A percentile compares a stretch with the other conserved stretches of the same genome.
phyloP scores from a whole-genome alignment of 2,888 invertebrate species.

The Drosophila picticornis region DNA sequence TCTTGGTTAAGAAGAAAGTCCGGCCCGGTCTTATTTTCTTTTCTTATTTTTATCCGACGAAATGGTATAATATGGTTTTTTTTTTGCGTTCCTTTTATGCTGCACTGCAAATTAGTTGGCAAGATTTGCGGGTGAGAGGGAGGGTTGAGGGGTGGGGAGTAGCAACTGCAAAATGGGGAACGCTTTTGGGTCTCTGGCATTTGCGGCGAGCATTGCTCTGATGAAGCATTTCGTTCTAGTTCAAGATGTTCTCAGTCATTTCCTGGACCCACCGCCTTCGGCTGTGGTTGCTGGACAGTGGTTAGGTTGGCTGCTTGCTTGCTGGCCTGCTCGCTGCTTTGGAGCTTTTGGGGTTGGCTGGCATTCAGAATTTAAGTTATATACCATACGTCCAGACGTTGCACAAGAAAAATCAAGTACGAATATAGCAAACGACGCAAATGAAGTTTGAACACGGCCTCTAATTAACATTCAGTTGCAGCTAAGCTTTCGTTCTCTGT shows the following conservation, averaged over 20 bases:
- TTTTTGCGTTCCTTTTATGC: constrained; percentile 63
- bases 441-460: constrained; percentile 45
- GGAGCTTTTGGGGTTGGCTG: constrained; percentile 8
- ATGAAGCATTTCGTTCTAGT: constrained; percentile 73
- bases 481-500: not conserved
- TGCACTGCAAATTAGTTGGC: constrained; percentile 74
- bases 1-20: constrained; percentile 64
- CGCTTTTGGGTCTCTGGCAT: constrained; percentile 50
- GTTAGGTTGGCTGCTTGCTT: constrained; percentile 23
- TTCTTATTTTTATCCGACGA: constrained; percentile 38
- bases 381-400: constrained; percentile 38
- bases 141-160: not conserved
- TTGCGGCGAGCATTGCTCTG: constrained; percentile 73
- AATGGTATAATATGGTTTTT: constrained; percentile 12
- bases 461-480: constrained; percentile 51
- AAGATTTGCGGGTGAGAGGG: constrained; percentile 19
- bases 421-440: constrained; percentile 43
- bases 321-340: not conserved
- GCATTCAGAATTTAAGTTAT: constrained; percentile 59
- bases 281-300: constrained; percentile 73
- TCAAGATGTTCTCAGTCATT: constrained; percentile 59
- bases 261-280: constrained; percentile 33
- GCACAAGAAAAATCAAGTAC: constrained; percentile 4
- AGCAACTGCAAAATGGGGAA: not conserved
- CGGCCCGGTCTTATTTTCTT: constrained; percentile 41